Conservation (phyloP, 2,888 invertebrate genomes). For the Colostygia pectinataria region DNA sequence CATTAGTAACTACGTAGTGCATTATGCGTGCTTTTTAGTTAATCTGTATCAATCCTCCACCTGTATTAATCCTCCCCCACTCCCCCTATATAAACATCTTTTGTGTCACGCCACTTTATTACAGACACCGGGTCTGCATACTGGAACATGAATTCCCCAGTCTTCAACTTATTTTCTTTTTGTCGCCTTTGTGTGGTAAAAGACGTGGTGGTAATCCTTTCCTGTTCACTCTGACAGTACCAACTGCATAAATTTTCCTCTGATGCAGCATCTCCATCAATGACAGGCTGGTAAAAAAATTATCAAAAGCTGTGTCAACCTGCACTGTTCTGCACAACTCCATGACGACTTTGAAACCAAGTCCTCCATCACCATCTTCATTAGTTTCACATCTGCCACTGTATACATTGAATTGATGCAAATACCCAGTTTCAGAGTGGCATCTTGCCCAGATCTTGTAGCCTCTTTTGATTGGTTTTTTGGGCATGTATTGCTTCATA, state of each 20-base stretch:
- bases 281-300: conserved; percentile 12
- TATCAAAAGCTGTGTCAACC: conserved; percentile 3
- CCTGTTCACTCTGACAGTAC: conserved; percentile 13
- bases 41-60: too few species aligned
- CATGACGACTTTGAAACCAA: conserved; percentile 6
- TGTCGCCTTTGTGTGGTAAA: conserved; percentile 22
- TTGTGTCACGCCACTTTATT: conserved; percentile 28
- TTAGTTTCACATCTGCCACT: conserved; percentile 1
- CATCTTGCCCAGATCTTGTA: not conserved
- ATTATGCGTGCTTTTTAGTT: too few species aligned
- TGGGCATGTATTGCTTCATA: conserved; percentile 30
- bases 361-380: conserved; percentile 5
- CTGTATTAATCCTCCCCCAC: too few species aligned
- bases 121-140: conserved; percentile 12
- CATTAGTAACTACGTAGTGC: too few species aligned
- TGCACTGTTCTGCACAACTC: conserved; percentile 7
- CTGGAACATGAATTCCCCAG: conserved; percentile 18
- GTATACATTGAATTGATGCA: not conserved
- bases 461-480: conserved; percentile 16
- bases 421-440: not conserved
- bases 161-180: conserved; percentile 23
- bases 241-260: conserved; percentile 15
- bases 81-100: conserved; percentile 28
- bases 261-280: conserved; percentile 17
- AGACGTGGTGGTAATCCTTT: conserved; percentile 21